These are phyloP conservation scores for Phyto melanocephala DNA, from an alignment of 2,888 invertebrate species.

Conservation along the genomic window DNA sequence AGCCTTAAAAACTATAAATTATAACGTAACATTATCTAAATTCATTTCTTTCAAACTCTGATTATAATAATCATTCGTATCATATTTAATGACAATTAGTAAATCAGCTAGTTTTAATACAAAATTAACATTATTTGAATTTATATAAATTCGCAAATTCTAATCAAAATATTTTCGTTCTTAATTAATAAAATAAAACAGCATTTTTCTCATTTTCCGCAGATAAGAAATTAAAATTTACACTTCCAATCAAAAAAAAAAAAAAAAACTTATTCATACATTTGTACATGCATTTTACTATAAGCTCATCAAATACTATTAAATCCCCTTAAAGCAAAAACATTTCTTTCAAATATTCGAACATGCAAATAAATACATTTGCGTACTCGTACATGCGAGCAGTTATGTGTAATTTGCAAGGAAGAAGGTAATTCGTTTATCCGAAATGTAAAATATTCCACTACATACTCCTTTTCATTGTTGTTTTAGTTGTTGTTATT, in stretches of 20 bases:
- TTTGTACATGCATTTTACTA: not conserved
- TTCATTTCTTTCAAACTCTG: too few relatives aligned
- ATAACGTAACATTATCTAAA: too few relatives aligned
- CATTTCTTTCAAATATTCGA: not conserved
- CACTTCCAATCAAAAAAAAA: too few relatives aligned
- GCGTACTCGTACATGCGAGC: not conserved
- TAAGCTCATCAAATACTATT: constrained; percentile 31
- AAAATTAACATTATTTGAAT: not conserved
- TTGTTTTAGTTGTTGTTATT: constrained; percentile 45
- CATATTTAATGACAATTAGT: too few relatives aligned
- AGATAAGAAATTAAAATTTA: too few relatives aligned
- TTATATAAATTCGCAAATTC: constrained; percentile 1
- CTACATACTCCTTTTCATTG: not conserved
- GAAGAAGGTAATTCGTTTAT: not conserved
- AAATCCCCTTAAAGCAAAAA: constrained; percentile 38
- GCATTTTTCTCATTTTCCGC: not conserved
- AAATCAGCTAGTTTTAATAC: too few relatives aligned
- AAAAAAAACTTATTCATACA: constrained; percentile 65
- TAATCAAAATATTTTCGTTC: constrained; percentile 31
- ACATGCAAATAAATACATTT: not conserved
- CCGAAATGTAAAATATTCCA: not conserved
- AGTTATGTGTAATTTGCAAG: not conserved
- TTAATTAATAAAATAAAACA: constrained; percentile 40
- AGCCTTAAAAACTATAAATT: too few relatives aligned
- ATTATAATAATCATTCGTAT: too few relatives aligned